Evolutionary conservation across 2,888 invertebrate species (phyloP).

Genomic region (Mesochorus sp.): DNA sequence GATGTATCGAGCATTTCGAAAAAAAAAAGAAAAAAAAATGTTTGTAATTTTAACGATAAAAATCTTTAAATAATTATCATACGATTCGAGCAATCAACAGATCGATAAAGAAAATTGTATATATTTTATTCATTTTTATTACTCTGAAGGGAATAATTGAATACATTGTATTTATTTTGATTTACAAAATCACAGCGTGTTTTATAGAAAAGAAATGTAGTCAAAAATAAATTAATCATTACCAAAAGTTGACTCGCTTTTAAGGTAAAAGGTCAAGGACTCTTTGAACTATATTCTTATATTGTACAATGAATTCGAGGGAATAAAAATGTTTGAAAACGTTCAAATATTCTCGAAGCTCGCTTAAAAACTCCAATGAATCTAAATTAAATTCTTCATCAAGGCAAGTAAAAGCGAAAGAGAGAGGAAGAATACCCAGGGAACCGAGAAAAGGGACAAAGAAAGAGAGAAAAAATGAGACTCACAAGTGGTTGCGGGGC

Average conservation of each 20-base stretch:
- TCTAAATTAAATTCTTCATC: constrained; percentile 58
- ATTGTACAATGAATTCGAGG: constrained; percentile 8
- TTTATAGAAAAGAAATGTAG: too few relatives aligned
- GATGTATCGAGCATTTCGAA: too few relatives aligned
- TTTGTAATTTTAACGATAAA: too few relatives aligned
- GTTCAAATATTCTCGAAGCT: constrained; percentile 26
- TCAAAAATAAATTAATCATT: background rate
- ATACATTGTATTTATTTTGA: too few relatives aligned
- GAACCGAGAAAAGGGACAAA: background rate
- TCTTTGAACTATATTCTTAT: constrained; percentile 6
- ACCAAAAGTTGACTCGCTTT: background rate
- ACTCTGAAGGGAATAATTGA: too few relatives aligned
- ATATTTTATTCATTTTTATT: too few relatives aligned
- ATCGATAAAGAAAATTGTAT: too few relatives aligned
- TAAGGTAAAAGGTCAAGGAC: constrained; percentile 6
- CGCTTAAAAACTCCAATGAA: constrained; percentile 51
- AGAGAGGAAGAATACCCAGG: background rate
- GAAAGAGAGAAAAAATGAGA: background rate
- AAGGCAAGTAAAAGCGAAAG: background rate
- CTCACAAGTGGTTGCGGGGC: constrained; percentile 30
- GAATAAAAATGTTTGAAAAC: constrained; percentile 19
- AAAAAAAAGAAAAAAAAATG: too few relatives aligned
- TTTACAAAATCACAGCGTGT: too few relatives aligned
- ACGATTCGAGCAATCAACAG: too few relatives aligned
- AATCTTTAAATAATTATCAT: too few relatives aligned